These are phyloP conservation scores for Sthenelais limicola DNA, from an alignment of 2,888 invertebrate genomes.

Conservation along the genomic window DNA sequence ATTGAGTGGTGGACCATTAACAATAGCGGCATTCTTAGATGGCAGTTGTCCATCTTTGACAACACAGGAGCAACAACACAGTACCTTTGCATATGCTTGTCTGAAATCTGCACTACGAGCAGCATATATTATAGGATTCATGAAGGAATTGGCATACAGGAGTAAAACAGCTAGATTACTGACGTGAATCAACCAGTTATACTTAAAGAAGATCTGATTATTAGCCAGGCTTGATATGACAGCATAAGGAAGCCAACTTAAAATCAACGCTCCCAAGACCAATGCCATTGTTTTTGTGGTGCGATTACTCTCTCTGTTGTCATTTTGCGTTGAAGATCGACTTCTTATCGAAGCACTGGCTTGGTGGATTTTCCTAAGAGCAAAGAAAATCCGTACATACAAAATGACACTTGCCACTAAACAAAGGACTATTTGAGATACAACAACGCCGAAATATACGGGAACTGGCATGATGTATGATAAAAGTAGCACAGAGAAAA, in stretches of 20 bases:
- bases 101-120: conserved; percentile 22
- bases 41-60: too few relatives aligned
- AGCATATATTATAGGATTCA: conserved; percentile 30
- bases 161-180: background rate
- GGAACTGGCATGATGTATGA: conserved; percentile 3
- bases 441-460: conserved; percentile 11
- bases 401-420: conserved; percentile 4
- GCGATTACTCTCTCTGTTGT: background rate
- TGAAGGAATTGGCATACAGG: conserved; percentile 26
- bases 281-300: conserved; percentile 29
- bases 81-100: background rate
- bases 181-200: conserved; percentile 22
- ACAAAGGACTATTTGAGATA: conserved; percentile 21
- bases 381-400: conserved; percentile 22
- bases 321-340: background rate
- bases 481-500: background rate
- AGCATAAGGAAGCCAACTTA: conserved; percentile 24
- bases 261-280: conserved; percentile 20
- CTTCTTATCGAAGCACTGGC: background rate
- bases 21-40: too few relatives aligned
- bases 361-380: background rate
- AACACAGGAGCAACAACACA: conserved; percentile 1
- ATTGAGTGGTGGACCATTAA: too few relatives aligned
- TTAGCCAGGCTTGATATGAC: conserved; percentile 5
- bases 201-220: background rate